Conservation (phyloP, 53 echinoderm and acorn worm genomes). For the Stichopus horrens region DNA sequence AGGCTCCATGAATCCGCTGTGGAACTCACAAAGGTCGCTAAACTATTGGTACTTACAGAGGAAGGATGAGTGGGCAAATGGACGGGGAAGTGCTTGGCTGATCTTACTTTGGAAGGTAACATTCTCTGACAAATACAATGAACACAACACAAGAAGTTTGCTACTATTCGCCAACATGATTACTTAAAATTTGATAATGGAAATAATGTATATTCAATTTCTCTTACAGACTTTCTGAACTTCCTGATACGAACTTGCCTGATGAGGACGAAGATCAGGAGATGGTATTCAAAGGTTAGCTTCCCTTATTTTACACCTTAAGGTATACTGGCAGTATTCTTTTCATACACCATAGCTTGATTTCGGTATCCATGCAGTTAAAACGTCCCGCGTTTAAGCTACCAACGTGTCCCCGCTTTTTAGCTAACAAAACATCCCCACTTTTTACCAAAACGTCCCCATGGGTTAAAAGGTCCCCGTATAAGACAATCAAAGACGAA, state of each 20-base stretch:
- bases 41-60: conserved; percentile 35
- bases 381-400: background rate
- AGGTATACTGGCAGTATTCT: background rate
- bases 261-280: background rate
- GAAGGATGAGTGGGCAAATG: background rate
- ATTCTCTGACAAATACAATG: too few species aligned
- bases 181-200: background rate
- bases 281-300: background rate
- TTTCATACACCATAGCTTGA: background rate
- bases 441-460: too few species aligned
- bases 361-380: background rate
- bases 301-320: background rate
- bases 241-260: background rate
- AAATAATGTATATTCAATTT: background rate
- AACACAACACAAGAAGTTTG: too few species aligned
- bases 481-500: too few species aligned
- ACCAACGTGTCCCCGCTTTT: background rate
- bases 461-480: too few species aligned
- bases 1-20: conserved; percentile 42
- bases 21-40: conserved; percentile 53
- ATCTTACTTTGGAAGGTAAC: conserved; percentile 23
- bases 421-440: too few species aligned
- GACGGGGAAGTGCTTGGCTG: conserved; percentile 4
- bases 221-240: conserved; percentile 13
- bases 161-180: background rate